Base-by-base conservation (phyloP, 35 echinoderm and acorn worm genomes). In the Ophiothrix spiculata region DNA sequence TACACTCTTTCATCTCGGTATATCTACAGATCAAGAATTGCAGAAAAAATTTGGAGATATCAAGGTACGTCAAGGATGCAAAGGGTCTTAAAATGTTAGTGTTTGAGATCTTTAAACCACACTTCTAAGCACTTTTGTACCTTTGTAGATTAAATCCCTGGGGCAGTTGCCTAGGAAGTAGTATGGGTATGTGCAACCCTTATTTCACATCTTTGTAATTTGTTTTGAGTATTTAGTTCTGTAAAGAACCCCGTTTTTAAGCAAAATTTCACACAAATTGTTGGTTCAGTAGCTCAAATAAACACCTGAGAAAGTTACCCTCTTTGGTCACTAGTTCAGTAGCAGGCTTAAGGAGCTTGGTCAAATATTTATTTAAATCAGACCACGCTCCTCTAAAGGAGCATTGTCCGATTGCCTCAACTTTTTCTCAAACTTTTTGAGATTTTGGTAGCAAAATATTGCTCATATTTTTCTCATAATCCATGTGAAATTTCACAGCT, bases 1-100 rank as follows among this genome's bases (percentile, higher is more conserved):
- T 14, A 74, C 60, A 39, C 79, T 89, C 0, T 89, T 75, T 33
- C 87, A 89, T 74, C 37, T 89, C 4, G 87, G 87, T 39, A 37
- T 89, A 32, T 64, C 87, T 29, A 81, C 87, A 0, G 64, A 56
- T 35, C 37, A 82, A 39, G 56, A 89, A 13, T 60, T 89, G 6
- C 79, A 56, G 13, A 79, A 80, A 69, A 80, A 56, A 36, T 89
- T 89, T 89, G 87, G 87, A 39, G 87, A 89, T 82, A 79, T 89
- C 35, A 89, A 75, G 87, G 87, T 89, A 82, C 10, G 1, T 37
- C 14, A 28, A 36, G 31, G 14, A 36, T 37, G 16, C 11, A 23
- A 39, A 40, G 21, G 36, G 14, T 33, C 37, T 16, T 34, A 4
- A 6, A 79, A 37, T 33, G 32, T 28, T 15, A 80, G 4, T 3